Evolutionary conservation across 1,140 invertebrate genomes (phyloP).

Genomic region (Nephila pilipes): DNA sequence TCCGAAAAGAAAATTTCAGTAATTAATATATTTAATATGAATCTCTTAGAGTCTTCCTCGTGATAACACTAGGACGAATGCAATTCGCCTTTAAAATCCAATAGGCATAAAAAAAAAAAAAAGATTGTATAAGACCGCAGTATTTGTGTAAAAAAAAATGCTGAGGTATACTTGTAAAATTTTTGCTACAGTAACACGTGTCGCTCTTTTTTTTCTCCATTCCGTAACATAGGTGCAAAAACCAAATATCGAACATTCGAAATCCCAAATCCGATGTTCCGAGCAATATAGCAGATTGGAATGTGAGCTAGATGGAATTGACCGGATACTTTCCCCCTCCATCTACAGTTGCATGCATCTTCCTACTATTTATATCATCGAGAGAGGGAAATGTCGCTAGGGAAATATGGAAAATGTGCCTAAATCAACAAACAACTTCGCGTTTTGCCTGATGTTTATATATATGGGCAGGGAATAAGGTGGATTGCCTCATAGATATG

Average conservation of each 20-base stretch:
- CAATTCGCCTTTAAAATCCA: no score
- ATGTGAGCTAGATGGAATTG: not conserved
- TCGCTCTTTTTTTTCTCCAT: no score
- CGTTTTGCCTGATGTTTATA: conserved; percentile 39
- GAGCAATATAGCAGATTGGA: conserved; percentile 67
- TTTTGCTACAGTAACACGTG: no score
- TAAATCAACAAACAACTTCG: conserved; percentile 74
- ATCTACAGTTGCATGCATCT: not conserved
- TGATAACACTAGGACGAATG: no score
- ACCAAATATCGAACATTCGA: not conserved
- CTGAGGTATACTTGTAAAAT: no score
- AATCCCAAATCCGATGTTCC: conserved; percentile 1
- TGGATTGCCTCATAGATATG: conserved; percentile 10
- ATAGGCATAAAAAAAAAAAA: no score
- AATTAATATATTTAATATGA: no score
- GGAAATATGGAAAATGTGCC: conserved; percentile 69
- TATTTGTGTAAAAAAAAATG: no score
- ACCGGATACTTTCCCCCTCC: not conserved
- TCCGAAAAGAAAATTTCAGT: no score
- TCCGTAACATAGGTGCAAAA: not conserved
- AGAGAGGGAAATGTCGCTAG: conserved; percentile 38
- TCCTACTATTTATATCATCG: conserved; percentile 43
- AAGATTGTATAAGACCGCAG: no score
- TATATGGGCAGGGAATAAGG: not conserved
- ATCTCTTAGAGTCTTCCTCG: no score